Evolutionary conservation across 2,797 vertebrate genomes (phyloP).

Genomic region (Thaleichthys pacificus): DNA sequence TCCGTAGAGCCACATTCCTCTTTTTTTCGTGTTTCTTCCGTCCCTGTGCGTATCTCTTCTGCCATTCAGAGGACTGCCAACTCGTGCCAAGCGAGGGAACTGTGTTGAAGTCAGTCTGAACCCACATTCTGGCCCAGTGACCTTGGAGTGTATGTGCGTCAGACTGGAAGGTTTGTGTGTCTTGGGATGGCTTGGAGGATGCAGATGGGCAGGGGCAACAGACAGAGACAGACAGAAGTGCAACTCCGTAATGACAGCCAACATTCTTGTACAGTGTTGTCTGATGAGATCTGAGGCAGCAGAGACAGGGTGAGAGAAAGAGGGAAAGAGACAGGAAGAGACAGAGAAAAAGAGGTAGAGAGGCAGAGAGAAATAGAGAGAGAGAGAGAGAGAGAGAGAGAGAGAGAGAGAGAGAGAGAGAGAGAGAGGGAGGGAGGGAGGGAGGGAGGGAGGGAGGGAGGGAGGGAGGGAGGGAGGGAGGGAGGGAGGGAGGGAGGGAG

Average conservation of each 20-base stretch:
- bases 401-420: not conserved
- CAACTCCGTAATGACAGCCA: too few relatives aligned
- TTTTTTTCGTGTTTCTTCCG: not conserved
- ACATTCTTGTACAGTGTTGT: not conserved
- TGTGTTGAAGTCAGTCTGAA: not conserved
- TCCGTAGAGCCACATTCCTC: not conserved
- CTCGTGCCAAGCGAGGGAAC: not conserved
- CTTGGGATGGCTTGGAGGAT: too few relatives aligned
- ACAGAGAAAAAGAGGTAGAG: constrained; percentile 6
- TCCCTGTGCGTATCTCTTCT: not conserved
- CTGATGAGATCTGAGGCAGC: not conserved
- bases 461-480: not conserved
- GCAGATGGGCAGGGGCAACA: not conserved
- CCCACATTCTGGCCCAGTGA: constrained; percentile 1
- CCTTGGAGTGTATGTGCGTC: not conserved
- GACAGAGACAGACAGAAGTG: too few relatives aligned
- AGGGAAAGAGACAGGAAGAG: not conserved
- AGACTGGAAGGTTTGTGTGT: not conserved
- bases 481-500: not conserved
- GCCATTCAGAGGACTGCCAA: not conserved
- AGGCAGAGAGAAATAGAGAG: not conserved
- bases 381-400: constrained; percentile 1
- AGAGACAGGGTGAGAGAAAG: constrained; percentile 1
- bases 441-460: not conserved
- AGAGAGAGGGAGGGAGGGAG: not conserved